phyloP scores from a whole-genome alignment of 30 jellyfish, hydroid and myxozoan species.

The Nemopilema nomurai region DNA sequence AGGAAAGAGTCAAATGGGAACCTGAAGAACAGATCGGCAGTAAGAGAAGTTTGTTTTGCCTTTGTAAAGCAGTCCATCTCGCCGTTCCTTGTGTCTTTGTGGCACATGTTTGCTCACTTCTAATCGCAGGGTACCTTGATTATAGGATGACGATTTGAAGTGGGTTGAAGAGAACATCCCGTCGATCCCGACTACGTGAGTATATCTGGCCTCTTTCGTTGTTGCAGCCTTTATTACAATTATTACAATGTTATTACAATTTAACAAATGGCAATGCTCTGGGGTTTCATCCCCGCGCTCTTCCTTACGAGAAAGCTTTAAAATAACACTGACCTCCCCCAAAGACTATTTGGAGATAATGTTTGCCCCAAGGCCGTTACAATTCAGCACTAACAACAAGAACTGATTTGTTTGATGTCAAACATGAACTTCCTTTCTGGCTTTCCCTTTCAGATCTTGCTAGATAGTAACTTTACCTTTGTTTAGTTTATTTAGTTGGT shows the following conservation, averaged over 20 bases:
- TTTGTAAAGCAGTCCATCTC: too few relatives aligned
- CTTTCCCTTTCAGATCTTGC: too few relatives aligned
- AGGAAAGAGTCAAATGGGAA: slow-evolving; percentile 58
- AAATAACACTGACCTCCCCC: too few relatives aligned
- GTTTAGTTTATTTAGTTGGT: too few relatives aligned
- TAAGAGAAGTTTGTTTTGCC: neutral
- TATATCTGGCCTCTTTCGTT: neutral
- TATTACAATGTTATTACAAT: too few relatives aligned
- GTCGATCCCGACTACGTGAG: slow-evolving; percentile 91
- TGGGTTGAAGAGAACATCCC: slow-evolving; percentile 97
- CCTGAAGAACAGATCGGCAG: slow-evolving; percentile 47
- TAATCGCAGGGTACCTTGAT: neutral
- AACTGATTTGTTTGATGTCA: too few relatives aligned
- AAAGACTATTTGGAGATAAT: too few relatives aligned
- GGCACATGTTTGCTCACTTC: neutral
- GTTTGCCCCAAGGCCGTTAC: neutral
- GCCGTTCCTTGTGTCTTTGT: too few relatives aligned
- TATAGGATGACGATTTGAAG: slow-evolving; percentile 86
- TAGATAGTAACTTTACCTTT: neutral
- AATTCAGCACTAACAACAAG: neutral
- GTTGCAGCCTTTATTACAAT: neutral
- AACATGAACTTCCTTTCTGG: too few relatives aligned
- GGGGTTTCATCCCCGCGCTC: neutral
- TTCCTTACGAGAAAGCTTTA: too few relatives aligned
- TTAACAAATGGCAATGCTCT: neutral